These are phyloP conservation scores for Tachycineta bicolor DNA, from an alignment of 2,113 vertebrate species.

Conservation along the genomic window DNA sequence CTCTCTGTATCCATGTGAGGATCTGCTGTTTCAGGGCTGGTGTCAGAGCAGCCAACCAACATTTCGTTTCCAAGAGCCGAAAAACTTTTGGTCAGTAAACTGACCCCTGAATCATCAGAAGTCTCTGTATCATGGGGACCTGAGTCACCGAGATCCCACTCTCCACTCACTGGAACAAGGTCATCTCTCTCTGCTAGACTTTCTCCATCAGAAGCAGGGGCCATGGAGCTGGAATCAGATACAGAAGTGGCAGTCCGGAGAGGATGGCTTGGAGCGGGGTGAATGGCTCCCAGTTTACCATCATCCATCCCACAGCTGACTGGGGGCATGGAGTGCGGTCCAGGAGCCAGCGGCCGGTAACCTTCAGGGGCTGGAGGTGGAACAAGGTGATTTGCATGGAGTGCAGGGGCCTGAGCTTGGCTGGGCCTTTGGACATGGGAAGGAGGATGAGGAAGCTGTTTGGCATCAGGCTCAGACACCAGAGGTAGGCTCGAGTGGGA, in stretches of 20 bases:
- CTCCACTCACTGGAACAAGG: slow-evolving; percentile 1
- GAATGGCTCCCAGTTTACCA: background rate
- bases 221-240: background rate
- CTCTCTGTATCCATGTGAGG: background rate
- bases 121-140: background rate
- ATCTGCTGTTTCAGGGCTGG: background rate
- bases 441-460: slow-evolving; percentile 23
- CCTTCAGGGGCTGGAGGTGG: background rate
- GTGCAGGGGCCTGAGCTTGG: background rate
- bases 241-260: background rate
- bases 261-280: background rate
- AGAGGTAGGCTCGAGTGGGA: slow-evolving; percentile 15
- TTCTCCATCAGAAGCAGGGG: background rate
- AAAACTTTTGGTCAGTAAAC: background rate
- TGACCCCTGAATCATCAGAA: slow-evolving; percentile 34
- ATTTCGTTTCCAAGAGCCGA: background rate
- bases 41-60: background rate
- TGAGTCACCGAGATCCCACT: background rate
- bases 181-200: slow-evolving; percentile 40
- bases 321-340: background rate
- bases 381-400: background rate
- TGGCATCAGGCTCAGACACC: slow-evolving; percentile 44
- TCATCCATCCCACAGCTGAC: background rate
- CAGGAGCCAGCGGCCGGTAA: background rate
- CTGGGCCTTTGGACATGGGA: background rate